Evolutionary conservation across 2,113 vertebrate species (phyloP).

Genomic region (Phyllostomus discolor): DNA sequence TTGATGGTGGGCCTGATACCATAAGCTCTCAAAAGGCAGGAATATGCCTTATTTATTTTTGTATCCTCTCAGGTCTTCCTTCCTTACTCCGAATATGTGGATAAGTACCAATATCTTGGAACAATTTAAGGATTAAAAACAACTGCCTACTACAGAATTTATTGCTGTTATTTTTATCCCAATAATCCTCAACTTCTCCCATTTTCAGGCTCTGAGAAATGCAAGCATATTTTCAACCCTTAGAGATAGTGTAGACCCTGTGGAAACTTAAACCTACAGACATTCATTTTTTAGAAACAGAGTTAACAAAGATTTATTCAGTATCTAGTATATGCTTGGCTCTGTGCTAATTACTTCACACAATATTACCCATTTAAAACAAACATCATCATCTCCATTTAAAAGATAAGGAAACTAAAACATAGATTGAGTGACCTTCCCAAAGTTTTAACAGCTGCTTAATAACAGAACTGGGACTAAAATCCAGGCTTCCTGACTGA

Average conservation of each 20-base stretch:
- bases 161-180: neutral
- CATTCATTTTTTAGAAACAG: neutral
- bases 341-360: neutral
- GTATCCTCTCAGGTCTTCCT: neutral
- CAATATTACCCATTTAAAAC: neutral
- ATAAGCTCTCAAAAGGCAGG: neutral
- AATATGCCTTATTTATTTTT: neutral
- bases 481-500: neutral
- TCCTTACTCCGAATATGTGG: neutral
- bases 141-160: neutral
- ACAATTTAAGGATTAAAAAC: neutral
- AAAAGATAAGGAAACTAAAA: neutral
- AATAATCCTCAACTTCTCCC: neutral
- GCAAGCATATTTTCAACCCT: neutral
- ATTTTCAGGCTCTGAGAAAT: slow-evolving; percentile 32
- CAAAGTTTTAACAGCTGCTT: neutral
- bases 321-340: neutral
- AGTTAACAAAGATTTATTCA: slow-evolving; percentile 14
- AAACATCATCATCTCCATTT: neutral
- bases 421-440: neutral
- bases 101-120: neutral
- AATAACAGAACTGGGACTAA: neutral
- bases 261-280: neutral
- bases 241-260: neutral
- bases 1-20: neutral